These are phyloP conservation scores for Acanthacorydalis orientalis DNA, from an alignment of 2,888 invertebrate genomes.

Conservation along the genomic window DNA sequence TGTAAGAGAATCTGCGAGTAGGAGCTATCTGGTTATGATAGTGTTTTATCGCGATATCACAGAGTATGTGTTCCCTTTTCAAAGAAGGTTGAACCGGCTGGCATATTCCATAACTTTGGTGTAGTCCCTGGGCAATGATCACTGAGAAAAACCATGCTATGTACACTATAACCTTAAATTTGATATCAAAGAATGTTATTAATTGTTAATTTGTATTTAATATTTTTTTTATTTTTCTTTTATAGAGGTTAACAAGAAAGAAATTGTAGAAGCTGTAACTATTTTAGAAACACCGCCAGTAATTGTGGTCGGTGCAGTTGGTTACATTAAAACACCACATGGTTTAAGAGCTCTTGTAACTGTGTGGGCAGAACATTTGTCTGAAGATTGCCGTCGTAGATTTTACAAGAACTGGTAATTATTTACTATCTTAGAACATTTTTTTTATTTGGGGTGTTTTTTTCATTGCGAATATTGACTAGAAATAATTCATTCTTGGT, in stretches of 20 bases:
- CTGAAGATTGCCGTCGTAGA: slow-evolving; percentile 94
- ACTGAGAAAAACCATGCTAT: slow-evolving; percentile 53
- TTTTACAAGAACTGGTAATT: slow-evolving; percentile 99
- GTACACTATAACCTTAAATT: slow-evolving; percentile 30
- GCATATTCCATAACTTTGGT: slow-evolving; percentile 62
- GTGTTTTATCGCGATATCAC: slow-evolving; percentile 38
- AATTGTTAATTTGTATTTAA: slow-evolving; percentile 1
- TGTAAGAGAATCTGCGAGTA: neutral
- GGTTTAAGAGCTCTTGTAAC: slow-evolving; percentile 90
- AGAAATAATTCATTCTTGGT: no score
- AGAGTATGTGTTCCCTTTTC: slow-evolving; percentile 38
- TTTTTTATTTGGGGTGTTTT: neutral
- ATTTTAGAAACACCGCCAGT: slow-evolving; percentile 97
- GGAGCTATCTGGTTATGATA: slow-evolving; percentile 1
- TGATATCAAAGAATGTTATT: neutral
- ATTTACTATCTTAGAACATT: slow-evolving; percentile 4
- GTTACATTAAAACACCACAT: slow-evolving; percentile 97
- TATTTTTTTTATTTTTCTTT: slow-evolving; percentile 11
- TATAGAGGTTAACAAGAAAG: slow-evolving; percentile 97
- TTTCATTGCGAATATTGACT: no score
- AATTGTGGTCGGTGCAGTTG: slow-evolving; percentile 93
- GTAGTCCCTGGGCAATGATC: slow-evolving; percentile 50
- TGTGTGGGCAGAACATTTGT: slow-evolving; percentile 97
- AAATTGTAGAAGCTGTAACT: slow-evolving; percentile 97
- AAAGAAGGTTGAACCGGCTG: slow-evolving; percentile 33